Evolutionary conservation across 2,113 vertebrate genomes (phyloP).

Genomic region (Platanista minor): DNA sequence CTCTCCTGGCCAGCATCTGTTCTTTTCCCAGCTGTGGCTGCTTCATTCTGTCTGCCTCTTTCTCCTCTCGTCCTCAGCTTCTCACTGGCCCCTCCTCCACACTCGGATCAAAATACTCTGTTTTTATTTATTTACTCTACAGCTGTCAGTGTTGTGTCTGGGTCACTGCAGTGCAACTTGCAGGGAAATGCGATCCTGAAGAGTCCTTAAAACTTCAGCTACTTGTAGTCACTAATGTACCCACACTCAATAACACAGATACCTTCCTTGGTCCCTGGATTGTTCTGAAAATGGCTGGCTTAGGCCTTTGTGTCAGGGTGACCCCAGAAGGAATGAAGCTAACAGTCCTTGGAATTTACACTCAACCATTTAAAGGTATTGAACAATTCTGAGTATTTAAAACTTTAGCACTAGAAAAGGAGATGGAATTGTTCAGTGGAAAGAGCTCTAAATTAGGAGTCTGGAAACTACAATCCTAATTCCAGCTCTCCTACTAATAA

Average conservation of each 20-base stretch:
- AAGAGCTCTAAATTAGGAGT: slow-evolving; percentile 47
- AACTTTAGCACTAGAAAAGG: slow-evolving; percentile 37
- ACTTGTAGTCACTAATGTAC: slow-evolving; percentile 84
- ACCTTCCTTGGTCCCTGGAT: slow-evolving; percentile 73
- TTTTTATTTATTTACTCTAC: slow-evolving; percentile 92
- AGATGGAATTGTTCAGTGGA: not conserved
- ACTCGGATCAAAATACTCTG: slow-evolving; percentile 86
- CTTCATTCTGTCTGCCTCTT: slow-evolving; percentile 77
- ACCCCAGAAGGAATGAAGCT: slow-evolving; percentile 40
- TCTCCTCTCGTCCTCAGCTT: slow-evolving; percentile 52
- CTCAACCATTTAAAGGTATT: slow-evolving; percentile 43
- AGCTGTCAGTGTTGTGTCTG: slow-evolving; percentile 99
- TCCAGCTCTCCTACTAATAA: not conserved
- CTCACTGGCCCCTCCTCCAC: slow-evolving; percentile 46
- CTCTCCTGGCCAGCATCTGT: slow-evolving; percentile 84
- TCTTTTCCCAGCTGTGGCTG: slow-evolving; percentile 84
- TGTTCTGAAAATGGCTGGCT: slow-evolving; percentile 57
- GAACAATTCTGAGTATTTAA: slow-evolving; percentile 53
- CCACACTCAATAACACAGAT: slow-evolving; percentile 80
- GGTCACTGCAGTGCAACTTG: slow-evolving; percentile 80
- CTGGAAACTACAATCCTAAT: slow-evolving; percentile 40
- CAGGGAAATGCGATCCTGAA: slow-evolving; percentile 83
- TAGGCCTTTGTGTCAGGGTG: slow-evolving; percentile 4
- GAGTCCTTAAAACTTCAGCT: slow-evolving; percentile 85
- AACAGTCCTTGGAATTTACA: slow-evolving; percentile 39